Base-by-base conservation (phyloP, 2,888 invertebrate species). In the Ctena decussata region DNA sequence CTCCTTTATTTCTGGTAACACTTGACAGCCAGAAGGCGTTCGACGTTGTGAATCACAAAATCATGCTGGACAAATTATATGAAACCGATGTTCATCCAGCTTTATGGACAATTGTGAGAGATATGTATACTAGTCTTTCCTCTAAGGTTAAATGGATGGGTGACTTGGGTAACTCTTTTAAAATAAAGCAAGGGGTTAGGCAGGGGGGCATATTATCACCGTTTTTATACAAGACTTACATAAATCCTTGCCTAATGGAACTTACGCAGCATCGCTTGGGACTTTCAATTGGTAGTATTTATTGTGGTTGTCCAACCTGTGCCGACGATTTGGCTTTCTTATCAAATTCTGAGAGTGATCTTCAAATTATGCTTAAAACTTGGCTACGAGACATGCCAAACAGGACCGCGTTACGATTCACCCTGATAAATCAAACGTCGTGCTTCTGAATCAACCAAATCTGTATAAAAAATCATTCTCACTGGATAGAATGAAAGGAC, bases 171-270 rank as follows among this genome's bases (percentile, higher is more conserved):
- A 30, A 60, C 8, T 27, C 27, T 30, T 72, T 80, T 18, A 32
- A 11, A 27, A 80, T 80, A 11, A n/a, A 73, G 37, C 44, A 80
- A 41, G 79, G 79, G 6, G 60, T 60, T 2, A 5, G 79, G 1
- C 73, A 80, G 41, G 79, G 79, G 6, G 53, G 57, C 18, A 74
- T 74, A 41, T 80, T 30, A 21, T 60, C 80, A 0, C 74, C 74
- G 0, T 80, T 80, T 35, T 44, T 44, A 35, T 69, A 80, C 44
- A 80, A 30, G 35, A 65, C 46, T 1, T 74, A 74, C 32, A 44
- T 80, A 6, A 80, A 80, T 37, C 74, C 39, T 15, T 65, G 74
- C 35, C 70, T 75, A 32, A 46, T 70, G 12, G 71, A 69, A 49
- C 39, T 76, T 0, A 5, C 35, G 27, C 30, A 69, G 27, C 49